These are phyloP conservation scores for Benitochromis conjunctus DNA, from an alignment of 2,113 vertebrate genomes.

Conservation along the genomic window DNA sequence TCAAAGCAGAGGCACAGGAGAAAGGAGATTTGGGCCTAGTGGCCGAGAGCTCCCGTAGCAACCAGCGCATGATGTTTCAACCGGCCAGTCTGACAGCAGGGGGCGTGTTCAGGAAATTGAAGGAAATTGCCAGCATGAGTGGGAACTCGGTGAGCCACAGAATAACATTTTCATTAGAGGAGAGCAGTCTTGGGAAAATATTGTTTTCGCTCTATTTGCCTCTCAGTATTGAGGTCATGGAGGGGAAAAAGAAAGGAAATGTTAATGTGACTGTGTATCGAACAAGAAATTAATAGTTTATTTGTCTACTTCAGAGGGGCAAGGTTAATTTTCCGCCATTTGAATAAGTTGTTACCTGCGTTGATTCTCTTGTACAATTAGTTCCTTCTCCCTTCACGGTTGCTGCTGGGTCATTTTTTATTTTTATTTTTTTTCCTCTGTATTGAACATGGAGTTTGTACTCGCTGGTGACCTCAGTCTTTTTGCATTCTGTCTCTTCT, in stretches of 20 bases:
- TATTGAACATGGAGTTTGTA: conserved; percentile 39
- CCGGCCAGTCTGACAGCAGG: conserved; percentile 78
- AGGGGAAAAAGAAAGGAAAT: neutral
- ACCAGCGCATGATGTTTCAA: conserved; percentile 84
- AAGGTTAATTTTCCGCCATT: neutral
- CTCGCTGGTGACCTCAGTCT: conserved; percentile 47
- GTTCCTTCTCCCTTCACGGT: neutral
- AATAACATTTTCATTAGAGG: conserved; percentile 48
- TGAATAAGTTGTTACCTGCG: conserved; percentile 10
- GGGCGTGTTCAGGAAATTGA: conserved; percentile 82
- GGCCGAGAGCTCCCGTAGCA: conserved; percentile 86
- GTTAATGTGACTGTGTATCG: neutral
- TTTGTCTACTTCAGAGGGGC: neutral
- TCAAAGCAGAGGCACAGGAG: conserved; percentile 83
- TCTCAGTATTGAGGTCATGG: neutral
- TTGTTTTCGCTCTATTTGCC: conserved; percentile 11
- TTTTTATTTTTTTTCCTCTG: neutral
- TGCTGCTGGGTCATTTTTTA: neutral
- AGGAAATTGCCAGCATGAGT: conserved; percentile 82
- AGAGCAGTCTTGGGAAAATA: neutral
- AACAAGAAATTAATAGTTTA: neutral
- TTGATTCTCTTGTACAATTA: conserved; percentile 29
- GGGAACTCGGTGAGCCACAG: conserved; percentile 73
- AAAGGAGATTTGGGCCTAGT: conserved; percentile 87
- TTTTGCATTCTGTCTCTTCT: conserved; percentile 42